These are phyloP conservation scores for Macroramphosus scolopax DNA, from an alignment of 2,797 vertebrate species.

Conservation along the genomic window DNA sequence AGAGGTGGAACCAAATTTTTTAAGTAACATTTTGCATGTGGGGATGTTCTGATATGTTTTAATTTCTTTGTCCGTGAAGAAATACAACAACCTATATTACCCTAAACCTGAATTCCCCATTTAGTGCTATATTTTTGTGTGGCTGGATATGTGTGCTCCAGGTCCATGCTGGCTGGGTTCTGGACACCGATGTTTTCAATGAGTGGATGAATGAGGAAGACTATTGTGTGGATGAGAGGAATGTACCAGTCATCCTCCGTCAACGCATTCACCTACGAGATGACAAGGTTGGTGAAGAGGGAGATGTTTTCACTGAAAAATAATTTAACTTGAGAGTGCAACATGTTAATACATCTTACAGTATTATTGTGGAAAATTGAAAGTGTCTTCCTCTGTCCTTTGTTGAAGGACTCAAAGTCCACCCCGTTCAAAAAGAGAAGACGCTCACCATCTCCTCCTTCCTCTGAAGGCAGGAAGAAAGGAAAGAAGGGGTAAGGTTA, in stretches of 20 bases:
- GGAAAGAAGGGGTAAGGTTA: slow-evolving; percentile 88
- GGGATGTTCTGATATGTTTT: too few relatives aligned
- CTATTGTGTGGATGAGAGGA: slow-evolving; percentile 91
- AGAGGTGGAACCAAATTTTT: too few relatives aligned
- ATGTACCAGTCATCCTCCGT: slow-evolving; percentile 74
- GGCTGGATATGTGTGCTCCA: slow-evolving; percentile 41
- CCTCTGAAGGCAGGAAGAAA: slow-evolving; percentile 89
- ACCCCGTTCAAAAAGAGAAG: slow-evolving; percentile 87
- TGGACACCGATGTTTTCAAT: slow-evolving; percentile 91
- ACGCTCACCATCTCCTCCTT: slow-evolving; percentile 88
- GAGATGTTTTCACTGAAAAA: neutral
- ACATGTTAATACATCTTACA: too few relatives aligned
- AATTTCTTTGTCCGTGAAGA: slow-evolving; percentile 1
- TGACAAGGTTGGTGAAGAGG: slow-evolving; percentile 64
- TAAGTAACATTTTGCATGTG: too few relatives aligned
- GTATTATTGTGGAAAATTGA: too few relatives aligned
- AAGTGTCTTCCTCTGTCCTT: too few relatives aligned
- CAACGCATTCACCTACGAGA: slow-evolving; percentile 67
- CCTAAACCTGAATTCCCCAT: neutral
- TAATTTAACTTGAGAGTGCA: too few relatives aligned
- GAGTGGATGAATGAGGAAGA: slow-evolving; percentile 99
- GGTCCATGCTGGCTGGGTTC: slow-evolving; percentile 91
- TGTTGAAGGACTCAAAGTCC: slow-evolving; percentile 81
- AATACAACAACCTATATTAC: neutral
- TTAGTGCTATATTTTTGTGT: neutral